Percentiles rank a stretch among this genome's conserved stretches.
These are phyloP conservation scores for Leucosticte australis DNA, from an alignment of 2,113 vertebrate genomes.

Conservation along the genomic window DNA sequence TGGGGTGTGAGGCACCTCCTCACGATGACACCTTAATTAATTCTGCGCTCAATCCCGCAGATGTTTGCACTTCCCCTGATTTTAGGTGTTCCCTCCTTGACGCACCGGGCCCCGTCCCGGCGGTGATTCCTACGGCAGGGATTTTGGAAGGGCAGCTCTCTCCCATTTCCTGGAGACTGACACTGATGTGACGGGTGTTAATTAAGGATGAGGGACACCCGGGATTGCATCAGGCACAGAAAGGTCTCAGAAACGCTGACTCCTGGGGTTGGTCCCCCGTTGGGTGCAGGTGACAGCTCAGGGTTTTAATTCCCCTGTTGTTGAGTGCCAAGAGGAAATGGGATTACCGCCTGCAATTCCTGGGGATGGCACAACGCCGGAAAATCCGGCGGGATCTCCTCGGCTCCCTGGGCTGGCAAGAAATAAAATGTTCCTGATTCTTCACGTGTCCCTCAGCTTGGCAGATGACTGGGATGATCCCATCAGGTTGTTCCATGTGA, in stretches of 20 bases:
- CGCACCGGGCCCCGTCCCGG: accelerated
- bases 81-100: neutral
- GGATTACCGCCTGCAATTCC: neutral
- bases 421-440: neutral
- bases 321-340: neutral
- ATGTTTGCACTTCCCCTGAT: neutral
- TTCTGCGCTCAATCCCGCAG: neutral
- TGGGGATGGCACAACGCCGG: neutral
- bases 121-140: neutral
- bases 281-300: neutral
- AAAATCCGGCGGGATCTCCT: neutral
- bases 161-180: constrained; percentile 19
- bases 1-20: neutral
- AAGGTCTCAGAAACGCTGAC: constrained; percentile 12
- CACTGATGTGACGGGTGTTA: neutral
- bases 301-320: neutral
- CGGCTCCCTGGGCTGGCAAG: accelerated
- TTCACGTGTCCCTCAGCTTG: neutral
- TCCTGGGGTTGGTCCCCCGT: neutral
- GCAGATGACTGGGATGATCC: neutral
- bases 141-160: neutral
- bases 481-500: neutral
- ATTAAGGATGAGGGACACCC: neutral
- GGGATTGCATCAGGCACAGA: constrained; percentile 4
- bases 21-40: neutral